Evolutionary conservation across 2,888 invertebrate genomes (phyloP), one percentile per base, ranked within the genome.

Genomic region (Esperia sulphurella): DNA sequence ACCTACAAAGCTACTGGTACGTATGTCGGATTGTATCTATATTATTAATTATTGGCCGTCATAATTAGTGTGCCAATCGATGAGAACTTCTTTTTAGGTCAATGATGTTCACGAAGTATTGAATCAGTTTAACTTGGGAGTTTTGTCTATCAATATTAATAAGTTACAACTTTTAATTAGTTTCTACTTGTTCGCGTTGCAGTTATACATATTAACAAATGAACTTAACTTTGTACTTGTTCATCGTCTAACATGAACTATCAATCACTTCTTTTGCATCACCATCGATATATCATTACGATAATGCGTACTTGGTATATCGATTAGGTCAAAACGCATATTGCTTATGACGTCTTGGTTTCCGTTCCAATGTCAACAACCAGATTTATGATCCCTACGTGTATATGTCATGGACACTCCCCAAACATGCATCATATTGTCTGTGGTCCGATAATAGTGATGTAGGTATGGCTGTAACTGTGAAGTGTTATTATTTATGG

Each of bases 31-130:
- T 63, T 60, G 54, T 55, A 62, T 63, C 64, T 61, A 48, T 53
- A 59, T 65, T 62, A 81, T 79, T 78, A 81, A 80, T 81, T 75
- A 79, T 69, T 51, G 49, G 54, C 51, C 51, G 69, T 70, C 68
- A 75, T 21, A 21, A 21, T 75, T 75, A 76, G 61, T 63, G 74
- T 61, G 71, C 71, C 62, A 65, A 64, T 61, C 59, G 57, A 67
- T 69, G 63, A 58, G 62, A 63, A 65, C 54, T 52, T 57, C 49
- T 71, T 75, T 80, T 68, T 74, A 50, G 83, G 81, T 83, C 80
- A 82, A 76, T 71, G 78, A 77, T 77, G 75, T 74, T 75, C 69
- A 64, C 71, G 65, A 68, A 68, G 68, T 70, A 60, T 51, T 48
- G 31, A 45, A 40, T 69, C 71, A 68, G 70, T 72, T 70, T 65